These are phyloP conservation scores for Bradynema listronoti DNA, from an alignment of 1,140 invertebrate genomes.

Conservation along the genomic window DNA sequence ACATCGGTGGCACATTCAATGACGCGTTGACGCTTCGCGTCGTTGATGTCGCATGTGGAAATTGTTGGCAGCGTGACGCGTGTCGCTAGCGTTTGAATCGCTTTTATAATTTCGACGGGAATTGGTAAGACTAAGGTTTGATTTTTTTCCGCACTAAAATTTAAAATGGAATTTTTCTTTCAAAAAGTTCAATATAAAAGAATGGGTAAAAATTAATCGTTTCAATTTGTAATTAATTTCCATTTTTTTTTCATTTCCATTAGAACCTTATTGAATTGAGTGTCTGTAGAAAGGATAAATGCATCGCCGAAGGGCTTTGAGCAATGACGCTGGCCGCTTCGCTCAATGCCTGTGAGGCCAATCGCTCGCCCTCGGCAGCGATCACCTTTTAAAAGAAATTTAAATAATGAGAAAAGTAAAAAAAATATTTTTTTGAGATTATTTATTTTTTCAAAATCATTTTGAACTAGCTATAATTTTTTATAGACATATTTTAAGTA, in stretches of 20 bases:
- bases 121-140: conserved; percentile 59
- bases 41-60: no score
- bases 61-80: no score
- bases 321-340: conserved; percentile 62
- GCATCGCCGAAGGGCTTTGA: conserved; percentile 62
- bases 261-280: conserved; percentile 71
- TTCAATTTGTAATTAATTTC: conserved; percentile 59
- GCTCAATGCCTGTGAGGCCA: conserved; percentile 61
- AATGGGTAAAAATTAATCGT: no score
- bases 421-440: no score
- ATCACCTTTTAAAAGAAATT: conserved; percentile 59
- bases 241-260: conserved; percentile 48
- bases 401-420: no score
- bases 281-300: conserved; percentile 70
- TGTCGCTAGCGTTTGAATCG: no score
- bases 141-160: conserved; percentile 58
- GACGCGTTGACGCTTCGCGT: no score
- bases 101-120: conserved; percentile 52
- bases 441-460: no score
- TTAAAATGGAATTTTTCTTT: neutral
- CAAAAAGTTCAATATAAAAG: no score
- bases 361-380: conserved; percentile 63
- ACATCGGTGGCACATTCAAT: no score
- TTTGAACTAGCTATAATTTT: neutral
- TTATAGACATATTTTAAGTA: neutral